phyloP scores from a whole-genome alignment of 2,797 vertebrate genomes.

The Lutjanus argentimaculatus region DNA sequence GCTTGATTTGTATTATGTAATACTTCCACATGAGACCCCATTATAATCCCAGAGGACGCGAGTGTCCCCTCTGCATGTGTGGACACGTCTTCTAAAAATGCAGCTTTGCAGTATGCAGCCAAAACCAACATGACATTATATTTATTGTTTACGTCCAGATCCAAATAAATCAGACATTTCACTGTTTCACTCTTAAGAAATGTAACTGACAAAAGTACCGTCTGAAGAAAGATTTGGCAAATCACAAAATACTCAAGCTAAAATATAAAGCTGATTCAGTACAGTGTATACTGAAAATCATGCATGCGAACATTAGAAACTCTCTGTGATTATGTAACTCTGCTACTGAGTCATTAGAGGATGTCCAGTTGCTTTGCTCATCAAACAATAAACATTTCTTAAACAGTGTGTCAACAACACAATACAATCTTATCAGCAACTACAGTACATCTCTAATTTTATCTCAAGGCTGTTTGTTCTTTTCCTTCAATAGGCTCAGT shows the following conservation, averaged over 20 bases:
- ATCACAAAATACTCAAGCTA: background rate
- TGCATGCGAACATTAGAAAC: background rate
- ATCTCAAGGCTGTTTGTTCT: slow-evolving; percentile 14
- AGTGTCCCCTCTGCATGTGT: background rate
- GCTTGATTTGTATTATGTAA: slow-evolving; percentile 74
- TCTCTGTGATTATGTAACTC: background rate
- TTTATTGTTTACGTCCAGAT: background rate
- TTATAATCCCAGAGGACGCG: slow-evolving; percentile 48
- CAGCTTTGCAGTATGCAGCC: background rate
- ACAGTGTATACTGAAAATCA: slow-evolving; percentile 1
- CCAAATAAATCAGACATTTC: background rate
- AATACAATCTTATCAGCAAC: background rate
- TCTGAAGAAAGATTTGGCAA: slow-evolving; percentile 12
- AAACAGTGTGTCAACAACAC: background rate
- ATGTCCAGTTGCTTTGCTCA: background rate
- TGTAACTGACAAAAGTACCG: background rate
- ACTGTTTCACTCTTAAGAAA: background rate
- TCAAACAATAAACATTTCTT: slow-evolving; percentile 2
- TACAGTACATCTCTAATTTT: slow-evolving; percentile 2
- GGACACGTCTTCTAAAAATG: slow-evolving; percentile 7
- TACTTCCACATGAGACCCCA: slow-evolving; percentile 50
- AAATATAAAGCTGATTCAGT: slow-evolving; percentile 2
- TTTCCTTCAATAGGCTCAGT: slow-evolving; percentile 14
- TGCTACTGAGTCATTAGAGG: background rate
- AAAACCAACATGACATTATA: background rate